These are phyloP conservation scores for Lottia gigantea DNA, from an alignment of 2,888 invertebrate genomes.

Conservation along the genomic window DNA sequence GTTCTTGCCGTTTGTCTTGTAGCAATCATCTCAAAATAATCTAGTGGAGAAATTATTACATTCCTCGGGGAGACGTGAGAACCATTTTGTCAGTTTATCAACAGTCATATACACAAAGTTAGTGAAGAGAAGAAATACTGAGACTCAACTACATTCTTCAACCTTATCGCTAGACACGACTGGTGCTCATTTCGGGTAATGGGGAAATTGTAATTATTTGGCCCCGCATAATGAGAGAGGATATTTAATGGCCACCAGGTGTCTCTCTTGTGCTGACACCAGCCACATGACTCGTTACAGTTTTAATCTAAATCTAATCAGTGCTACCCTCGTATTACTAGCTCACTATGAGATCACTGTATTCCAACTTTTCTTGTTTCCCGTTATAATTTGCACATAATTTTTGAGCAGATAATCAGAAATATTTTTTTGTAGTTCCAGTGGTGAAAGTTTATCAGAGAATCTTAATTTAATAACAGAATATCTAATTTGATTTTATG, in stretches of 20 bases:
- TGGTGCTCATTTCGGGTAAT: slow-evolving; percentile 25
- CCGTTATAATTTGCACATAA: too few species aligned
- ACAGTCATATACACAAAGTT: not conserved
- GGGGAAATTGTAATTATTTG: slow-evolving; percentile 35
- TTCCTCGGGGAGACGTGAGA: slow-evolving; percentile 26
- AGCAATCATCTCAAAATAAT: slow-evolving; percentile 33
- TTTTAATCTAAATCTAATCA: slow-evolving; percentile 8
- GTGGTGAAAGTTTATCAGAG: too few species aligned
- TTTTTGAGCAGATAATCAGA: too few species aligned
- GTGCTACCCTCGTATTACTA: not conserved
- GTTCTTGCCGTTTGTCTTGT: slow-evolving; percentile 23
- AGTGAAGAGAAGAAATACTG: too few species aligned
- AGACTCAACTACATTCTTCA: not conserved
- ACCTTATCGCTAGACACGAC: slow-evolving; percentile 21
- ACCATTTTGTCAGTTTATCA: slow-evolving; percentile 24
- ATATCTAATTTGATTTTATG: too few species aligned
- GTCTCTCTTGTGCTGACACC: slow-evolving; percentile 14
- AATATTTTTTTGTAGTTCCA: too few species aligned
- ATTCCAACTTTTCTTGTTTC: too few species aligned
- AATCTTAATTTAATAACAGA: too few species aligned
- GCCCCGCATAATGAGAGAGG: slow-evolving; percentile 23
- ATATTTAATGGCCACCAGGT: slow-evolving; percentile 28
- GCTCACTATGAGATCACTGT: not conserved
- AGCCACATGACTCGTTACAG: slow-evolving; percentile 4
- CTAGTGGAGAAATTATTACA: slow-evolving; percentile 31